Evolutionary conservation across 2,797 vertebrate genomes (phyloP), one percentile per base, ranked within the genome.

Genomic region (Galago senegalensis): DNA sequence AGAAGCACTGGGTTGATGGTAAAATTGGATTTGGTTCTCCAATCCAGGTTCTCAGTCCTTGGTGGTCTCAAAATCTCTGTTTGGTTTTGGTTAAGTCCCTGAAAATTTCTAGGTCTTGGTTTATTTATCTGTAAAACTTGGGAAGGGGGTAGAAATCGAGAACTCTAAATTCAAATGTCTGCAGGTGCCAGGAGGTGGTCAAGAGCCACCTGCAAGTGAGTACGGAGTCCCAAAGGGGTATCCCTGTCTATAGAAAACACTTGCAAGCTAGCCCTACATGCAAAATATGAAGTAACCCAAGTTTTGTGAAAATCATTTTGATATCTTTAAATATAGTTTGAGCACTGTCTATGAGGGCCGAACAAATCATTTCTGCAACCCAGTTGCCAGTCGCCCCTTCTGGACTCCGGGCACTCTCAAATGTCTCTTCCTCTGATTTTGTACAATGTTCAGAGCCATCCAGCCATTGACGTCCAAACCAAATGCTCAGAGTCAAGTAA

Each of bases 301-400:
- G 9, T 58, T 56, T n/a, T 29, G 69, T 5, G 67, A 67, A 46
- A 86, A 80, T 31, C 79, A 70, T 70, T 81, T 69, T 63, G 4
- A 56, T 73, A 83, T 76, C n/a, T 63, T 75, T 56, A 73, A n/a
- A 63, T 1, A 43, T 2, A 56, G 29, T 79, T 21, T 34, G 4
- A 43, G 72, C 31, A 7, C 3, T 31, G 49, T 79, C 34, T 25
- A 12, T 56, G 37, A 49, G 67, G 5, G 58, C 40, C 49, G 69
- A 91, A 93, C 9, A 86, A 93, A 80, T 70, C 16, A 81, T 87
- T 93, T 91, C 60, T 81, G 43, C 73, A 76, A 82, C 53, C 31
- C 21, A 81, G 11, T 87, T 56, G 94, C 72, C 11, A 43, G 37
- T 56, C 21, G 18, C n/a, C 60, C 13, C 46, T 58, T 91, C 53